Evolutionary conservation across 2,888 invertebrate species (phyloP), one percentile per base, ranked within the genome.

Genomic region (Stenoptilia bipunctidactyla): DNA sequence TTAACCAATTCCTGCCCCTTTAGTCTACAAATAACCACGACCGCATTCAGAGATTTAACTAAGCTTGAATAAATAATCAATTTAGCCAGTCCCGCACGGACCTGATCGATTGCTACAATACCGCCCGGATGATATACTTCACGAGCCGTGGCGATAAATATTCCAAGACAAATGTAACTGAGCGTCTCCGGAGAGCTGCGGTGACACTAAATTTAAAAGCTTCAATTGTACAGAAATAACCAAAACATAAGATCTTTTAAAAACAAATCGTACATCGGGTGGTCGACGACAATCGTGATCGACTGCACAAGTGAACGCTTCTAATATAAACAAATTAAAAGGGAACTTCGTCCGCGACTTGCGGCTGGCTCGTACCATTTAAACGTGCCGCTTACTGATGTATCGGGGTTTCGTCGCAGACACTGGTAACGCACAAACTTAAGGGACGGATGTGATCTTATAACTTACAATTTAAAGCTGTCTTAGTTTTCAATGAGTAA

Each of bases 321-420:
- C 75, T 82, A 82, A 82, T 82, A 80, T 80, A 82, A 83, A 82
- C 82, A 82, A 80, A 83, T 82, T 83, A 82, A 80, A 79, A 76
- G 77, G 73, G 69, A 64, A 67, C 62, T 59, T 56, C 61, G 56
- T 58, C 57, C 60, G 56, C 53, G 51, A 56, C 55, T 51, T 65
- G 53, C 57, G 60, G 53, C 60, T n/a, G n/a, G n/a, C n/a, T n/a
- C n/a, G n/a, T n/a, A n/a, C n/a, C n/a, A n/a, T n/a, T n/a, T n/a
- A n/a, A n/a, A n/a, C n/a, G n/a, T n/a, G n/a, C n/a, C n/a, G n/a
- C n/a, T n/a, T n/a, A n/a, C n/a, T n/a, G n/a, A n/a, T n/a, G n/a
- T n/a, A n/a, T n/a, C n/a, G n/a, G n/a, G n/a, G n/a, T n/a, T n/a
- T n/a, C n/a, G n/a, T n/a, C n/a, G n/a, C n/a, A n/a, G n/a, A n/a